Base-by-base conservation (phyloP, 1,140 invertebrate species). In the Thalassaphorura encarpata region DNA sequence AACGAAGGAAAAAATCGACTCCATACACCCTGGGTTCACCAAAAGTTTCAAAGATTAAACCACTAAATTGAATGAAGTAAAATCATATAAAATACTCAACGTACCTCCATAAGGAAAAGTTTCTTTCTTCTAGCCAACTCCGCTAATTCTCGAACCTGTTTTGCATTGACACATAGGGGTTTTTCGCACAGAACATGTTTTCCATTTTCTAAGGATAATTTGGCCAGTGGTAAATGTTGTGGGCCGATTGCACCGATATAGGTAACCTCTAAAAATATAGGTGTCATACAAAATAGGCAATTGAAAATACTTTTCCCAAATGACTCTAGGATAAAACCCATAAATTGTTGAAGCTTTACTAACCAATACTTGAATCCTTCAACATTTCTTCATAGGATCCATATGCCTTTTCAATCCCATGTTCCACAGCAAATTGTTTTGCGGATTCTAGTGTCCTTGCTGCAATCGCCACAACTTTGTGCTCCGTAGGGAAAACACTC, bases 1-100 rank as follows among this genome's bases (percentile, higher is more conserved):
- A 89, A 11, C 77, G 74, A 0, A 89, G 89, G 61, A 89, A 83
- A n/a, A 66, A 79, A 90, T 24, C 89, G 75, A 33, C 83, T 84
- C 89, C 89, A 93, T 28, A 89, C 75, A n/a, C 79, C 87, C 51
- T 52, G 40, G 8, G 33, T 8, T 36, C 8, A 36, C 8, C n/a
- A 23, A 47, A 47, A 47, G 4, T 15, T 16, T 33, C 6, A 11
- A 13, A 33, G 18, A 46, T 33, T 16, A 19, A 6, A 23, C 26
- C 15, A n/a, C n/a, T n/a, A n/a, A 8, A 11, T 47, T 11, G 45
- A 19, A n/a, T 4, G 11, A n/a, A 24, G 3, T 26, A 33, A 31
- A 33, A 24, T 27, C 45, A 27, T 24, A 24, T 47, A 23, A 11
- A 42, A 8, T 28, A n/a, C n/a, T n/a, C n/a, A 23, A 36, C 11